Evolutionary conservation across 1,140 invertebrate species (phyloP).

Genomic region (Vanessa atalanta): DNA sequence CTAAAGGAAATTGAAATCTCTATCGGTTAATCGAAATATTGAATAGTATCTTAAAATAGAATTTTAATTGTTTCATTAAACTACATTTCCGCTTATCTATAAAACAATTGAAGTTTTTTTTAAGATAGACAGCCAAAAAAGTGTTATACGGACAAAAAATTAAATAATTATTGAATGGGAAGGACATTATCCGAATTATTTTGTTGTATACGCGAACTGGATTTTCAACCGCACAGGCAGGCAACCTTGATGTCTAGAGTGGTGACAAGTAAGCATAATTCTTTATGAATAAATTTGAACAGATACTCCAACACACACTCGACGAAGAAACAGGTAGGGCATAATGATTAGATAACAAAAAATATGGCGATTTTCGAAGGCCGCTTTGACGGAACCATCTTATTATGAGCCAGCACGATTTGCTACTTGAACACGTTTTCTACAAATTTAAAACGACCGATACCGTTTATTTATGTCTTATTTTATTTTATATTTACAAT

Average conservation of each 20-base stretch:
- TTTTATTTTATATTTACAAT: conserved; percentile 5
- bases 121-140: neutral
- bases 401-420: conserved; percentile 64
- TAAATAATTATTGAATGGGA: too few relatives aligned
- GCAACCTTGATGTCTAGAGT: conserved; percentile 3
- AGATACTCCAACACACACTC: conserved; percentile 22
- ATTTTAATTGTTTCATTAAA: conserved; percentile 53
- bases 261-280: conserved; percentile 11
- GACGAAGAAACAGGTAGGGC: conserved; percentile 32
- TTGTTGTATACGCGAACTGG: neutral
- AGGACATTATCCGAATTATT: too few relatives aligned
- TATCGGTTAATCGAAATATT: conserved; percentile 78
- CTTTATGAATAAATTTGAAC: conserved; percentile 13
- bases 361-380: conserved; percentile 39
- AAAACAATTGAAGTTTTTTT: neutral
- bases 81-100: neutral
- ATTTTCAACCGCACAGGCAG: neutral
- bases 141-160: neutral
- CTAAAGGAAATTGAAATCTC: conserved; percentile 80
- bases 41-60: conserved; percentile 62
- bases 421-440: conserved; percentile 67
- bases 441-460: conserved; percentile 34
- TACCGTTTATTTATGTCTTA: conserved; percentile 30
- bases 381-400: conserved; percentile 48
- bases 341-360: conserved; percentile 39